phyloP scores from a whole-genome alignment of 2,797 vertebrate genomes.

The Melanotaenia boesemani region DNA sequence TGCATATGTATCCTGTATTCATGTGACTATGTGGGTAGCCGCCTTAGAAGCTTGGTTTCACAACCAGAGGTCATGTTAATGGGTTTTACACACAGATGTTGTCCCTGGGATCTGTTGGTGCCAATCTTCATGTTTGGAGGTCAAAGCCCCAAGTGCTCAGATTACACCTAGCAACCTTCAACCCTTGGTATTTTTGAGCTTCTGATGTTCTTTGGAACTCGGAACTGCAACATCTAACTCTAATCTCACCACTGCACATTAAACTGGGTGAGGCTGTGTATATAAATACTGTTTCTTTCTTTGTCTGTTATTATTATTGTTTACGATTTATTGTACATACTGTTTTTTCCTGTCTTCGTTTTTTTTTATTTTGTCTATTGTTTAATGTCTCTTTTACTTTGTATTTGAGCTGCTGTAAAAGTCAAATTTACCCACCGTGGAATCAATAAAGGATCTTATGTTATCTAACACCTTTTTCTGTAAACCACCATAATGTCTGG shows the following conservation, averaged over 20 bases:
- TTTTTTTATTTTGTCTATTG: too few relatives aligned
- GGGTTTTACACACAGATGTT: background rate
- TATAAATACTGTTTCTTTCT: too few relatives aligned
- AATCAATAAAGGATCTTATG: too few relatives aligned
- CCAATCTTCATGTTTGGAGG: background rate
- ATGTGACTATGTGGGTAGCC: background rate
- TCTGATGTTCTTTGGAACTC: background rate
- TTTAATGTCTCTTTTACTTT: too few relatives aligned
- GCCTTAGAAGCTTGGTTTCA: background rate
- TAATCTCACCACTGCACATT: too few relatives aligned
- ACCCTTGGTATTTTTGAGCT: background rate
- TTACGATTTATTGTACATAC: too few relatives aligned
- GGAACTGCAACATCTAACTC: too few relatives aligned
- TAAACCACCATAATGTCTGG: background rate
- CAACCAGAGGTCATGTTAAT: background rate
- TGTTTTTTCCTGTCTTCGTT: too few relatives aligned
- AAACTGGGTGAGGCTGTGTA: too few relatives aligned
- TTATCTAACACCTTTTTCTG: background rate
- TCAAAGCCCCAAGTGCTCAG: background rate
- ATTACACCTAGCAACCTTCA: background rate
- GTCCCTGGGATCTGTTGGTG: background rate
- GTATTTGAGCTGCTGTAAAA: too few relatives aligned
- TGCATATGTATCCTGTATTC: background rate
- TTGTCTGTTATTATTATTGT: too few relatives aligned
- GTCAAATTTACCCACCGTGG: too few relatives aligned